Conservation (phyloP, 2,113 vertebrate genomes). For the Cacatua alba region DNA sequence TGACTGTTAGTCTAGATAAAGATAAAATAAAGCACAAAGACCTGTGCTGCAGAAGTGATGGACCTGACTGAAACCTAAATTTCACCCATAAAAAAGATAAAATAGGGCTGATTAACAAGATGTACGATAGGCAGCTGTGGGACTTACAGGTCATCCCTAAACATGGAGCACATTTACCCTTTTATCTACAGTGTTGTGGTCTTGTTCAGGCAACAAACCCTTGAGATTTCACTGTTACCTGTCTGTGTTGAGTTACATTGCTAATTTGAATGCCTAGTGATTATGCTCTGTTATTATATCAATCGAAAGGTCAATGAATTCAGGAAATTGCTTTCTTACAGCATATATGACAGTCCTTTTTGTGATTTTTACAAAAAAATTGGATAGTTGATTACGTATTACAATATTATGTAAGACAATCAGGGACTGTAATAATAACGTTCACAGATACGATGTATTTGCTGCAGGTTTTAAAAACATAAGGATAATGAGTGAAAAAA, state of each 20-base stretch:
- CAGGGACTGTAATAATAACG: neutral
- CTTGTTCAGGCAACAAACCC: constrained; percentile 65
- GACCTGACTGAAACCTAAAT: constrained; percentile 2
- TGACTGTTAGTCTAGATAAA: neutral
- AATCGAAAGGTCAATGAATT: constrained; percentile 80
- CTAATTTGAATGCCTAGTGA: constrained; percentile 77
- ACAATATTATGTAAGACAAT: constrained; percentile 36
- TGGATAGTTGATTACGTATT: constrained; percentile 40
- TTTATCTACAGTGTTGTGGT: constrained; percentile 62
- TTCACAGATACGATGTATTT: neutral
- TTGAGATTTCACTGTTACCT: constrained; percentile 47
- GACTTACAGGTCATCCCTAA: constrained; percentile 75
- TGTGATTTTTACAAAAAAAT: constrained; percentile 45
- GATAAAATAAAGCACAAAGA: neutral
- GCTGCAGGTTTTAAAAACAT: neutral
- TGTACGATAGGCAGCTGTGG: constrained; percentile 58
- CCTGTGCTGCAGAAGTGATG: neutral
- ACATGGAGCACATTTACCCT: constrained; percentile 73
- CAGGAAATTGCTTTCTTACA: constrained; percentile 71
- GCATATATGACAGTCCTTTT: constrained; percentile 55
- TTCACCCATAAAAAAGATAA: constrained; percentile 6
- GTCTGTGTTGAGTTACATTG: constrained; percentile 56
- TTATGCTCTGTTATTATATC: constrained; percentile 72
- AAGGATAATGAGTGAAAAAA: neutral
- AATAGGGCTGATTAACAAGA: constrained; percentile 58